phyloP scores from a whole-genome alignment of 2,113 vertebrate genomes.

The Lontra canadensis region DNA sequence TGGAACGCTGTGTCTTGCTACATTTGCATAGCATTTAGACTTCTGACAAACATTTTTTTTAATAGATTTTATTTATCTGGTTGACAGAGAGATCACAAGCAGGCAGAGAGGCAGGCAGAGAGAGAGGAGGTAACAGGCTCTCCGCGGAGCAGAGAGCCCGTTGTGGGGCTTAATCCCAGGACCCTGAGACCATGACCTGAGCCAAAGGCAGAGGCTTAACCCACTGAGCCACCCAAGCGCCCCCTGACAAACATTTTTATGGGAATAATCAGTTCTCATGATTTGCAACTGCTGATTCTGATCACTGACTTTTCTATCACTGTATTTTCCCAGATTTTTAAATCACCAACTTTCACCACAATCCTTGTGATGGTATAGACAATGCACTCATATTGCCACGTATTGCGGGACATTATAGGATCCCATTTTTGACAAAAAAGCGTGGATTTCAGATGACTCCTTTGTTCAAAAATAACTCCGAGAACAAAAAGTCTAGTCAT shows the following conservation, averaged over 20 bases:
- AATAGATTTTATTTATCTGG: too few relatives aligned
- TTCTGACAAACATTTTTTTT: background rate
- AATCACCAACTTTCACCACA: background rate
- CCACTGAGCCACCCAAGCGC: too few relatives aligned
- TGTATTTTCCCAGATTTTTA: background rate
- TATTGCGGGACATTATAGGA: background rate
- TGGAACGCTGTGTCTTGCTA: fast-evolving
- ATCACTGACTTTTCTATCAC: background rate
- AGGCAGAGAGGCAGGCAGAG: too few relatives aligned
- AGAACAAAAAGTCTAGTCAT: constrained; percentile 40
- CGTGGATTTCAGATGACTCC: constrained; percentile 54
- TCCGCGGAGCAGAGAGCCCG: too few relatives aligned
- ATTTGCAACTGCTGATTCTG: background rate
- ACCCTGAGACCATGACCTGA: too few relatives aligned
- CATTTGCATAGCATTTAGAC: background rate
- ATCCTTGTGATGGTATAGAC: background rate
- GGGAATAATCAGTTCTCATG: background rate
- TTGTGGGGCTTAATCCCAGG: too few relatives aligned
- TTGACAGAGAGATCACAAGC: too few relatives aligned
- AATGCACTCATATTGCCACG: fast-evolving
- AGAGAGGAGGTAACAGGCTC: too few relatives aligned
- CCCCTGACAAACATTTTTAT: background rate
- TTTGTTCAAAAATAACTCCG: constrained; percentile 46
- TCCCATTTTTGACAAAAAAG: background rate
- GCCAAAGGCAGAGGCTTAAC: too few relatives aligned